Evolutionary conservation across 1,140 invertebrate genomes (phyloP).

Genomic region (Panagrolaimus sp.): DNA sequence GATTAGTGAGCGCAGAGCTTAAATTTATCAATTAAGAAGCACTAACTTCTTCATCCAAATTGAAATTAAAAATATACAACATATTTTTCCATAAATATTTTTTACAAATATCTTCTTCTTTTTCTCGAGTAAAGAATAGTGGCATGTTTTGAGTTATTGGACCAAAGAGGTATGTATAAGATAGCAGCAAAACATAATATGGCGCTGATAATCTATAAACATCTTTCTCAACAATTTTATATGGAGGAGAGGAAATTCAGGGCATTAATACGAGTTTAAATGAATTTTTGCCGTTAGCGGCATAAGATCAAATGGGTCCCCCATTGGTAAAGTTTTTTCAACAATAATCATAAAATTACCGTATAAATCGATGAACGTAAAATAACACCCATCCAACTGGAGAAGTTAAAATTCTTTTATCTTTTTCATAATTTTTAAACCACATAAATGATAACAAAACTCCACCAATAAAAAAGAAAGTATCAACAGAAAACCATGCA

Average conservation of each 20-base stretch:
- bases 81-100: slow-evolving; percentile 1
- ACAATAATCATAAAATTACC: not conserved
- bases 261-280: no score
- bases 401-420: slow-evolving; percentile 23
- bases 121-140: not conserved
- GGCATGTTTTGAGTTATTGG: not conserved
- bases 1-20: no score
- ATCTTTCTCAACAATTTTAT: no score
- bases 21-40: no score
- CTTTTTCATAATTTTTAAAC: slow-evolving; percentile 32
- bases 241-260: no score
- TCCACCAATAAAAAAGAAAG: slow-evolving; percentile 34
- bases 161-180: not conserved
- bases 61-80: not conserved
- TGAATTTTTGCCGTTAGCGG: no score
- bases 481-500: slow-evolving; percentile 34
- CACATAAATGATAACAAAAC: slow-evolving; percentile 28
- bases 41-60: not conserved
- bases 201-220: not conserved
- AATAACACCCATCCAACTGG: slow-evolving; percentile 30
- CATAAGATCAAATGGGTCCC: no score
- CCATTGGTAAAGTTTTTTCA: no score
- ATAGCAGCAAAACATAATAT: not conserved
- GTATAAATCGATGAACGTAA: slow-evolving; percentile 36
- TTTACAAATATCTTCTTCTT: not conserved